phyloP scores from a whole-genome alignment of 2,888 invertebrate species.

The Agrenia bidenticulata region DNA sequence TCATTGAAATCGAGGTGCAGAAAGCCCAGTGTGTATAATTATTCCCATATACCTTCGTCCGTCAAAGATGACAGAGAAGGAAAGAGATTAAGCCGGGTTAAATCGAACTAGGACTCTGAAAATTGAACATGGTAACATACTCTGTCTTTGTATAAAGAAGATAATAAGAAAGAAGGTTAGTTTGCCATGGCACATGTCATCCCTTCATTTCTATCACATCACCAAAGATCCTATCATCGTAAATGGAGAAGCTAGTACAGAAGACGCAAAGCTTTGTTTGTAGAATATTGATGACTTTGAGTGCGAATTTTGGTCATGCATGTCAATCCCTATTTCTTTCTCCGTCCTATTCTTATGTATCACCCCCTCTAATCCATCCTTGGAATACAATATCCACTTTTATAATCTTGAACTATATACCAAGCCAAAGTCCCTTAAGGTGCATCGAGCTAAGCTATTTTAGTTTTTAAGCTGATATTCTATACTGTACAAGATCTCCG shows the following conservation, averaged over 20 bases:
- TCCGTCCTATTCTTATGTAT: neutral
- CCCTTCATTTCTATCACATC: slow-evolving; percentile 1
- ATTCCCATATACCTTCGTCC: too few species aligned
- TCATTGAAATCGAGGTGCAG: too few species aligned
- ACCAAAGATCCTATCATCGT: slow-evolving; percentile 21
- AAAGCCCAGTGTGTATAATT: too few species aligned
- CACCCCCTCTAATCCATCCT: neutral
- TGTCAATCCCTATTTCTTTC: slow-evolving; percentile 27
- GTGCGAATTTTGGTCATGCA: slow-evolving; percentile 42
- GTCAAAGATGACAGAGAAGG: too few species aligned
- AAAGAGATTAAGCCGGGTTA: too few species aligned
- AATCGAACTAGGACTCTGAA: too few species aligned
- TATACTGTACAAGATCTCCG: too few species aligned
- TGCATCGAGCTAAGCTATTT: too few species aligned
- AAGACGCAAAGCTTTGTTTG: slow-evolving; percentile 32
- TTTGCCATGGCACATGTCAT: neutral
- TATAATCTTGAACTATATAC: too few species aligned
- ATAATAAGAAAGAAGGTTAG: neutral
- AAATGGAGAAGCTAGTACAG: slow-evolving; percentile 22
- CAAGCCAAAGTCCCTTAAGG: too few species aligned
- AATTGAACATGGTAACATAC: neutral
- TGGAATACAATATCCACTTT: too few species aligned
- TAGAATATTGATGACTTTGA: slow-evolving; percentile 40
- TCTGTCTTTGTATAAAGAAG: neutral
- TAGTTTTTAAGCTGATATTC: too few species aligned